A percentile compares a stretch with the other conserved stretches of the same genome.
Conservation (phyloP, 2,113 vertebrate genomes). For the Rhinogobius similis region DNA sequence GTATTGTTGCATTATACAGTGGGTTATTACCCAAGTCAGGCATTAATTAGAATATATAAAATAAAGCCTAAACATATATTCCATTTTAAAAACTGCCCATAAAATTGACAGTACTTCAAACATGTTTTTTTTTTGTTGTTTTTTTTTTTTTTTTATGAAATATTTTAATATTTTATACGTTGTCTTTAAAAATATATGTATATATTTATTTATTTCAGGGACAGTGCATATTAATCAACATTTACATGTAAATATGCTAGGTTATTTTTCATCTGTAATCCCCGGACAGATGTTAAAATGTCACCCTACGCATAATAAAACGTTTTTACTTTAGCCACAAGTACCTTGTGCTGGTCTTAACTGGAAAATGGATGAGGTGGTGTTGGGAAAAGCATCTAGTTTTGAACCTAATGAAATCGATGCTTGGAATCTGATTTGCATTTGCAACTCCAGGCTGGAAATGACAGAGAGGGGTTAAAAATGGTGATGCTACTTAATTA, state of each 20-base stretch:
- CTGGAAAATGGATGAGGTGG: too few species aligned
- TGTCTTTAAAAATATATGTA: too few species aligned
- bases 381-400: too few species aligned
- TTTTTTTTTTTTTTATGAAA: too few species aligned
- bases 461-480: neutral
- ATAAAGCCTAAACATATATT: neutral
- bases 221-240: too few species aligned
- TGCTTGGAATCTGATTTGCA: neutral
- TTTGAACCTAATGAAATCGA: neutral
- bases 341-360: too few species aligned
- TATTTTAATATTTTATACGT: neutral
- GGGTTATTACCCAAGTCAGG: neutral
- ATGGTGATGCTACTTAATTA: neutral
- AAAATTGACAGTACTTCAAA: neutral
- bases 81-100: neutral
- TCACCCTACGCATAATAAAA: too few species aligned
- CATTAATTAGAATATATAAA: neutral
- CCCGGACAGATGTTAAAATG: too few species aligned
- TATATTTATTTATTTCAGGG: too few species aligned
- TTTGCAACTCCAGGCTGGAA: neutral
- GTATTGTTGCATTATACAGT: too few species aligned
- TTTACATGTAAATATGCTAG: too few species aligned
- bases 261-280: too few species aligned
- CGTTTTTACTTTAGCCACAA: neutral
- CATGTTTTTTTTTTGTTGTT: neutral